These are phyloP conservation scores for Stenolophus ochropezus DNA, from an alignment of 2,888 invertebrate genomes.

Conservation along the genomic window DNA sequence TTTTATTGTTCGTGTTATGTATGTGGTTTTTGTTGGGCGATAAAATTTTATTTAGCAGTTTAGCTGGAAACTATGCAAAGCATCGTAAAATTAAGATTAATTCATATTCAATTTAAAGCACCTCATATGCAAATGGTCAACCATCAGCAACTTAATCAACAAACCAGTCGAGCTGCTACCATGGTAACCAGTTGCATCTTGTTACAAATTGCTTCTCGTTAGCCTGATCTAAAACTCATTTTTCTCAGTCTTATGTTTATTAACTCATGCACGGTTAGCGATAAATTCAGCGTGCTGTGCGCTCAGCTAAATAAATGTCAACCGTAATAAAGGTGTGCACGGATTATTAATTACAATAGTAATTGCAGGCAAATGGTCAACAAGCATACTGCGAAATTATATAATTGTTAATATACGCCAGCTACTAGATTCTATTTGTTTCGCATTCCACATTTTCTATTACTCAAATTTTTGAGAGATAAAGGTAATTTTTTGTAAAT, in stretches of 20 bases:
- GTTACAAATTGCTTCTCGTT: constrained; percentile 52
- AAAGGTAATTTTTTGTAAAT: too few relatives aligned
- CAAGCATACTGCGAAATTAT: background rate
- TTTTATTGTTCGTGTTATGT: background rate
- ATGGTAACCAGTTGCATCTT: constrained; percentile 38
- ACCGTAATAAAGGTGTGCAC: constrained; percentile 50
- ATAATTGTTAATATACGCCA: background rate
- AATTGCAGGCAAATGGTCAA: constrained; percentile 35
- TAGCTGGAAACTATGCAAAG: background rate
- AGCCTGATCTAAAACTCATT: constrained; percentile 51
- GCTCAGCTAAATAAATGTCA: constrained; percentile 33
- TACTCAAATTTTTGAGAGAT: too few relatives aligned
- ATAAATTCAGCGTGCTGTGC: constrained; percentile 5
- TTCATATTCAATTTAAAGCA: background rate
- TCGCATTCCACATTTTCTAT: too few relatives aligned
- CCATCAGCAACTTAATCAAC: constrained; percentile 52
- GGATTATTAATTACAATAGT: constrained; percentile 42
- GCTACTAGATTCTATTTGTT: background rate
- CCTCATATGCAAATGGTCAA: constrained; percentile 32
- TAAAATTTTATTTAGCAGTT: background rate
- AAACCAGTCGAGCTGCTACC: constrained; percentile 8
- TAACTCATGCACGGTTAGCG: constrained; percentile 13
- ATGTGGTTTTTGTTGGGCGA: background rate
- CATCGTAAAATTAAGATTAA: constrained; percentile 3
- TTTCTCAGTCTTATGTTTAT: constrained; percentile 48